A percentile compares a stretch with the other conserved stretches of the same genome.
Conservation (phyloP, 2,113 vertebrate species). For the Pantherophis guttatus region DNA sequence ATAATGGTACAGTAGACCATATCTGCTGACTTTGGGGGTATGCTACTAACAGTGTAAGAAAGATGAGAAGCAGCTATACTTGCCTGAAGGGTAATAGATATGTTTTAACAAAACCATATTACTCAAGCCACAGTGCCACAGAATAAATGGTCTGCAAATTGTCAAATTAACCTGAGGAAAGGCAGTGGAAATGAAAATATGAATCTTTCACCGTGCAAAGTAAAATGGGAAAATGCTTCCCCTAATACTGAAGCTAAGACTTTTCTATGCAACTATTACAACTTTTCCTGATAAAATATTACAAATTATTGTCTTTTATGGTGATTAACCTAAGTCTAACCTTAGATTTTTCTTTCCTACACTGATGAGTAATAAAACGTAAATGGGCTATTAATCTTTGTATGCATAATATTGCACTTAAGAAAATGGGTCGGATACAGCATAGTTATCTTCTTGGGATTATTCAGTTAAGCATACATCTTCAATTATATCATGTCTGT, state of each 20-base stretch:
- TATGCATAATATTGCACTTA: not conserved
- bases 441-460: not conserved
- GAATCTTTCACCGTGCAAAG: not conserved
- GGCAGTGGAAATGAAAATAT: not conserved
- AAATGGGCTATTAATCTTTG: not conserved
- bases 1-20: not conserved
- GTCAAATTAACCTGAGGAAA: not conserved
- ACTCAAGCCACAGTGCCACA: not conserved
- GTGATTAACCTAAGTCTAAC: not conserved
- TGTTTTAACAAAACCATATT: not conserved
- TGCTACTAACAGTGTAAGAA: not conserved
- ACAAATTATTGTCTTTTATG: not conserved
- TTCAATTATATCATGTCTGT: not conserved
- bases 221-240: not conserved
- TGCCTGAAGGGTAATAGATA: not conserved
- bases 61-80: not conserved
- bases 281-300: not conserved
- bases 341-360: not conserved
- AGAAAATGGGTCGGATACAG: not conserved
- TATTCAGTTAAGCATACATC: not conserved
- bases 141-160: not conserved
- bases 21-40: slow-evolving; percentile 4
- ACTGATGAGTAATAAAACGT: not conserved
- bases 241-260: not conserved
- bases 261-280: not conserved